Evolutionary conservation across 2,113 vertebrate species (phyloP), one percentile per base, ranked within the genome.

Genomic region (Oncorhynchus gorbuscha): DNA sequence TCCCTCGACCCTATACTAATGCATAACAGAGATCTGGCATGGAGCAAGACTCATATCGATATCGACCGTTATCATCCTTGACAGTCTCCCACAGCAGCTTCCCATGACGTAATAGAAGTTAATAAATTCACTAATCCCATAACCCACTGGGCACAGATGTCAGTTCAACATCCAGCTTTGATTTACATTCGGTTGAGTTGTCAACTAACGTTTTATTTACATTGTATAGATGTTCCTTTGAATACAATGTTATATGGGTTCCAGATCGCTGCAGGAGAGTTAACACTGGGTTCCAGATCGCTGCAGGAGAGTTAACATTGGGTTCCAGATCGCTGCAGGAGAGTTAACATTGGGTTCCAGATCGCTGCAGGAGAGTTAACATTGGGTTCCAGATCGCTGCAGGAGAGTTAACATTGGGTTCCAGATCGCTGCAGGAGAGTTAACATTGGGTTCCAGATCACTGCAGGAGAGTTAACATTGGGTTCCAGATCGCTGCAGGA

Each of bases 121-220:
- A 71, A 73, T 74, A 49, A 77, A 73, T 73, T 16, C 45, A 18
- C 71, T 71, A 69, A 77, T 77, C 24, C 73, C 61, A 76, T 68
- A 69, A 67, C 11, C 69, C 61, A 55, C 45, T 32, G 24, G 64
- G 61, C 59, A 48, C 66, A 45, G 39, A 45, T 8, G 39, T 45
- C 39, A 45, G 39, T 11, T 45, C 39, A 45, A 45, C 39, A 8
- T 45, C 39, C 1, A 45, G 9, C 8, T 45, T 3, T 45, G 39
- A 45, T 45, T 45, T 45, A 45, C 39, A 45, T 45, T 11, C 0
- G 0, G 35, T 39, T 39, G 35, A 39, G 35, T 9, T 45, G 39
- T 45, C 39, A 45, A 45, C 39, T 45, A 45, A 45, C 2, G 39
- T 1, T 69, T 24, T 18, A 8, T 39, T 28, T 45, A 18, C 68